Conservation (phyloP, 2,888 invertebrate species). For the Lagria hirta region DNA sequence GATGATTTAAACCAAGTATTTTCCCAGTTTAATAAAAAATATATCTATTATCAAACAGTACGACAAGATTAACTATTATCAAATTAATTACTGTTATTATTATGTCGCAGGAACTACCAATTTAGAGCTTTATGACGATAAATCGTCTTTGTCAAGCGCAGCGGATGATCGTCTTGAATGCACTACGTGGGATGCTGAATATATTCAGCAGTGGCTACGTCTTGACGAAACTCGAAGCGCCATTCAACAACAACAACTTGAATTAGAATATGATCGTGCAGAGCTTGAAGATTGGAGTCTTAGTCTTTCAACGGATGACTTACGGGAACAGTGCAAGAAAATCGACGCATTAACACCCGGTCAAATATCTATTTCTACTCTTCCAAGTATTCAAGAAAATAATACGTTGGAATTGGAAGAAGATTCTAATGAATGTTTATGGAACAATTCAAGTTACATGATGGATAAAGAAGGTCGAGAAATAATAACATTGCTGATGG, state of each 20-base stretch:
- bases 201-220: conserved; percentile 75
- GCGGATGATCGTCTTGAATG: conserved; percentile 62
- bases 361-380: conserved; percentile 64
- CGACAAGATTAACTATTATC: too few species aligned
- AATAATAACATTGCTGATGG: conserved; percentile 59
- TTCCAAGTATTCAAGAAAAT: conserved; percentile 74
- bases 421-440: conserved; percentile 71
- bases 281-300: conserved; percentile 80
- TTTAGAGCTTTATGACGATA: conserved; percentile 47
- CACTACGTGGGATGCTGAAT: conserved; percentile 69
- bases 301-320: conserved; percentile 70
- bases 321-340: conserved; percentile 55
- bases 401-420: conserved; percentile 72
- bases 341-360: conserved; percentile 58
- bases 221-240: conserved; percentile 72
- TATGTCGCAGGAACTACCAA: conserved; percentile 41
- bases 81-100: conserved; percentile 8
- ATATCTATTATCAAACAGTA: too few species aligned
- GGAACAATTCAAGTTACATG: conserved; percentile 74
- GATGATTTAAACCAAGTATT: not conserved
- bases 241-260: conserved; percentile 68
- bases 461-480: conserved; percentile 69
- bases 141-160: conserved; percentile 56
- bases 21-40: too few species aligned
- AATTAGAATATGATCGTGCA: conserved; percentile 73